These are phyloP conservation scores for Abrostola triplasia DNA, from an alignment of 2,888 invertebrate genomes.

Conservation along the genomic window DNA sequence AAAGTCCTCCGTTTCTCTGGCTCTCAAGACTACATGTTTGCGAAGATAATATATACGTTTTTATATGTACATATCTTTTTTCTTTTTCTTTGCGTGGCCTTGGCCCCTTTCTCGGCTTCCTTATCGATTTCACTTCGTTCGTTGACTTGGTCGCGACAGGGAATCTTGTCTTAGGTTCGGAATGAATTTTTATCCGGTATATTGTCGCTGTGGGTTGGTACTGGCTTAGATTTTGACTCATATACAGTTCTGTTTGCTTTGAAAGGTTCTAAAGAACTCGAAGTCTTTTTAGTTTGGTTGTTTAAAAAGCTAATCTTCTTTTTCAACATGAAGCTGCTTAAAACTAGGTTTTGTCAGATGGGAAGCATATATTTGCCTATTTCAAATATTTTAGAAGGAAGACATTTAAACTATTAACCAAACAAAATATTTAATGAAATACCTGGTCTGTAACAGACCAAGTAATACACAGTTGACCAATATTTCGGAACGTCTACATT, in stretches of 20 bases:
- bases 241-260: too few species aligned
- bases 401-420: too few species aligned
- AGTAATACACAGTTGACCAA: too few species aligned
- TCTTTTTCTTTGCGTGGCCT: conserved; percentile 23
- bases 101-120: conserved; percentile 28
- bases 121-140: conserved; percentile 33
- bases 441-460: too few species aligned
- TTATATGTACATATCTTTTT: conserved; percentile 1
- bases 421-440: too few species aligned
- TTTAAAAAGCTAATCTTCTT: too few species aligned
- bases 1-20: conserved; percentile 12
- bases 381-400: too few species aligned
- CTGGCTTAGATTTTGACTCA: background rate
- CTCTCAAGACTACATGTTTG: conserved; percentile 33
- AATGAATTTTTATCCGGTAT: background rate
- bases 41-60: conserved; percentile 18
- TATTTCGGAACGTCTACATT: background rate
- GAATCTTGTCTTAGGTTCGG: conserved; percentile 1
- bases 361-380: too few species aligned
- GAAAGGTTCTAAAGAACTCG: too few species aligned
- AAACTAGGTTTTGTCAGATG: too few species aligned
- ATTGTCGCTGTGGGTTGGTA: background rate
- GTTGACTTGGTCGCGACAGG: conserved; percentile 17
- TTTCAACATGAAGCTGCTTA: too few species aligned
- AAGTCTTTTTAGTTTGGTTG: too few species aligned